Evolutionary conservation across 2,888 invertebrate species (phyloP), one percentile per base, ranked within the genome.

Genomic region (Digitonthophagus gazella): DNA sequence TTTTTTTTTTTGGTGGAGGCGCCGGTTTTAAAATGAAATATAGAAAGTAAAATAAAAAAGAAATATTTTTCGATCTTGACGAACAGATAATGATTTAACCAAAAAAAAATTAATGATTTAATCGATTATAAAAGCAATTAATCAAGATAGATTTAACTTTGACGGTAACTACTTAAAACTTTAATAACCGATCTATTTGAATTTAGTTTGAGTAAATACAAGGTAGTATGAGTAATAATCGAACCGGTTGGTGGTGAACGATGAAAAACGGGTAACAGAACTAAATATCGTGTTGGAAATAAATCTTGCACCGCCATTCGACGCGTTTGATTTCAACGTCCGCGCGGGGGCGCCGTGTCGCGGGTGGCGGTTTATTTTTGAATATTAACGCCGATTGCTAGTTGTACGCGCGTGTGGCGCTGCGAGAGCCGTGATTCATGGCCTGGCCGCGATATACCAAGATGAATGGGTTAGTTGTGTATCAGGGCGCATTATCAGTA

Each of bases 401-500:
- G 28, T 44, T 44, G 28, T 44, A 6, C 28, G 28, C 28, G 28
- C 11, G 28, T 44, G 28, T 11, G 28, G 28, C 28, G 28, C 28
- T 44, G 8, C 28, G 58, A 15, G 19, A 2, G 14, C 14, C 69
- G 68, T 72, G 71, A 72, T 72, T 72, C 72, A 72, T 72, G 71
- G 71, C 67, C 70, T 66, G 64, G 61, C 22, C 66, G 57, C 70
- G 72, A 72, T 72, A 72, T 69, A 72, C 69, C 71, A 72, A 72
- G 71, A 72, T 72, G 72, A 72, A 72, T 72, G 68, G 70, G 65
- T 65, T 44, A 64, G 68, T 67, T 69, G 68, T 71, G 69, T 71
- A 72, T 72, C 72, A 69, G 61, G 65, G 57, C 69, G 68, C 71
- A 72, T 71, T 72, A 72, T 72, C 71, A 72, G 71, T 71, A 72